A percentile compares a stretch with the other conserved stretches of the same genome.
Evolutionary conservation across 2,888 invertebrate species (phyloP).

Genomic region (Thumatha senex): DNA sequence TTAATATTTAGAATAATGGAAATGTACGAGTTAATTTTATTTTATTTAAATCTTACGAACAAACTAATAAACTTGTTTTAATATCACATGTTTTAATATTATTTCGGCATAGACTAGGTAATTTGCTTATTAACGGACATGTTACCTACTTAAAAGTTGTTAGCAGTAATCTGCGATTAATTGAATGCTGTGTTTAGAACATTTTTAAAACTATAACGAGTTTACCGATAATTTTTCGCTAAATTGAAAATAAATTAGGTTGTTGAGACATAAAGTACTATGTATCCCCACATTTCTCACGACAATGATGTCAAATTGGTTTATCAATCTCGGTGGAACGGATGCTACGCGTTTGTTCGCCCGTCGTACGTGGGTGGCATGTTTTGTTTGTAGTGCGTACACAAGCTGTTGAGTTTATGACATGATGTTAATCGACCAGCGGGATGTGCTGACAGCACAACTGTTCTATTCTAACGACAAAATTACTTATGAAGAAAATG

Average conservation of each 20-base stretch:
- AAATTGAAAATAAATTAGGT: slow-evolving; percentile 6
- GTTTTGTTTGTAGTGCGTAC: slow-evolving; percentile 54
- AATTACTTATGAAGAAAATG: neutral
- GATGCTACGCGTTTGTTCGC: slow-evolving; percentile 62
- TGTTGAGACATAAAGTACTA: slow-evolving; percentile 31
- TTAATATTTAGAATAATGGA: no score
- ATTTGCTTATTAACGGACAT: no score
- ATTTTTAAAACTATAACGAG: no score
- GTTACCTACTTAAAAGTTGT: no score
- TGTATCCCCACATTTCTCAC: slow-evolving; percentile 65
- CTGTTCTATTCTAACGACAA: slow-evolving; percentile 37
- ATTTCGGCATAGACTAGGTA: no score
- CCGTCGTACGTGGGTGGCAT: slow-evolving; percentile 56
- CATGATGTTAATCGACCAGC: slow-evolving; percentile 53
- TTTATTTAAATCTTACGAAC: no score
- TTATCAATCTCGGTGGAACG: slow-evolving; percentile 77
- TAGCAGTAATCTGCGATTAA: no score
- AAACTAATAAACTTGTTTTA: no score
- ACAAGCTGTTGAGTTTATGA: slow-evolving; percentile 60
- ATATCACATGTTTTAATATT: no score
- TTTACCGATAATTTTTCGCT: no score
- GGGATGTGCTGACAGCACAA: slow-evolving; percentile 48
- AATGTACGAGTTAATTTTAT: no score
- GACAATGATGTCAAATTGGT: slow-evolving; percentile 75
- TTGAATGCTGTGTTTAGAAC: no score